Evolutionary conservation across 1,140 invertebrate species (phyloP).

Genomic region (Drosophila sechellia): DNA sequence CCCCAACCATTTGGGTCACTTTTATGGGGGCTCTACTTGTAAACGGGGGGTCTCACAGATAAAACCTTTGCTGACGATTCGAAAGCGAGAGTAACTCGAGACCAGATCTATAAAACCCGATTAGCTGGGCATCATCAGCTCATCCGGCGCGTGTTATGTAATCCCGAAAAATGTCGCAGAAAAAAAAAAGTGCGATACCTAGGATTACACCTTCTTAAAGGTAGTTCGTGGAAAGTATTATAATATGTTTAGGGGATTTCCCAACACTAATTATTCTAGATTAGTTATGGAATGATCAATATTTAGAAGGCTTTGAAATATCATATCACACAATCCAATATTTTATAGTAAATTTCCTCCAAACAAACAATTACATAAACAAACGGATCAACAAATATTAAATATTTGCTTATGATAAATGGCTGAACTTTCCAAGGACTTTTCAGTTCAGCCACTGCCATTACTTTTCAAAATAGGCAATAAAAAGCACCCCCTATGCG

Average conservation of each 20-base stretch:
- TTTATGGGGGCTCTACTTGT: conserved; percentile 1
- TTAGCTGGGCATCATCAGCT: conserved; percentile 23
- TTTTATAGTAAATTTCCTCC: too few relatives aligned
- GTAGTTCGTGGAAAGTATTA: background rate
- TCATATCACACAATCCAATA: too few relatives aligned
- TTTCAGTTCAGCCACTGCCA: background rate
- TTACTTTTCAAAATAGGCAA: background rate
- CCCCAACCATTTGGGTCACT: conserved; percentile 32
- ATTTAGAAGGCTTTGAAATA: too few relatives aligned
- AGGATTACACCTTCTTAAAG: background rate
- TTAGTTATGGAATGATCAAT: background rate
- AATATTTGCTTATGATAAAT: background rate
- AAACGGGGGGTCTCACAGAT: conserved; percentile 15
- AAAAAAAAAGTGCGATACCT: background rate
- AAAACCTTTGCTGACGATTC: conserved; percentile 2
- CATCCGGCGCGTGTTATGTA: conserved; percentile 27
- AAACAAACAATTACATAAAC: background rate
- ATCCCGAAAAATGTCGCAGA: conserved; percentile 14
- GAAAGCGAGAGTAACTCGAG: conserved; percentile 1
- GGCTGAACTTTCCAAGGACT: background rate
- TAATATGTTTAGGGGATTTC: background rate
- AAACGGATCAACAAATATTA: background rate
- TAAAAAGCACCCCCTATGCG: conserved; percentile 2
- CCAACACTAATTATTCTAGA: background rate
- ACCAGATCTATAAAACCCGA: conserved; percentile 18